phyloP scores from a whole-genome alignment of 2,797 vertebrate genomes.

The Sternarchorhynchus goeldii region DNA sequence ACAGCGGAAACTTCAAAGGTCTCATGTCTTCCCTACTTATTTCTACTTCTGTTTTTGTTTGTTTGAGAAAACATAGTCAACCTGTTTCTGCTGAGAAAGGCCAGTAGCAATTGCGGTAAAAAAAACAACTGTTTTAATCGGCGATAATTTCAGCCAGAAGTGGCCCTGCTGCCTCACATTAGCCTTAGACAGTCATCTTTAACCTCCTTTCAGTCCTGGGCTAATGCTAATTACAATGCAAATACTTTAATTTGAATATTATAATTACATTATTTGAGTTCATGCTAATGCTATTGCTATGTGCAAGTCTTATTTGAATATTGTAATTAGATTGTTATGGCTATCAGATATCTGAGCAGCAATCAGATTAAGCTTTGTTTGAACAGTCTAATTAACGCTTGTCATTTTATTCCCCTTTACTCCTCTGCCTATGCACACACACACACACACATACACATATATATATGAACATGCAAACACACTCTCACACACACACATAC shows the following conservation, averaged over 20 bases:
- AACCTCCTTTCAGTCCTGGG: conserved; percentile 10
- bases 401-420: background rate
- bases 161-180: conserved; percentile 73
- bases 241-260: background rate
- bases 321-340: background rate
- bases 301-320: too few relatives aligned
- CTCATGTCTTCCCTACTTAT: conserved; percentile 52
- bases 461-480: too few relatives aligned
- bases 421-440: background rate
- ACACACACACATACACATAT: conserved; percentile 66
- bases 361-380: too few relatives aligned
- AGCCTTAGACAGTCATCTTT: conserved; percentile 46
- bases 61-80: conserved; percentile 65
- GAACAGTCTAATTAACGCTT: background rate
- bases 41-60: conserved; percentile 68
- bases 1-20: background rate
- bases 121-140: conserved; percentile 78
- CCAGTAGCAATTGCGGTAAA: conserved; percentile 58
- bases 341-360: background rate
- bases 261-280: too few relatives aligned
- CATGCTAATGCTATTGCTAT: too few relatives aligned
- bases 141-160: conserved; percentile 66
- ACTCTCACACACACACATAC: too few relatives aligned
- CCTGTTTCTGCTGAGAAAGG: conserved; percentile 52
- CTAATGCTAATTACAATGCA: conserved; percentile 13